phyloP scores from a whole-genome alignment of 2,113 vertebrate genomes.

The Notarius quadriscutis region DNA sequence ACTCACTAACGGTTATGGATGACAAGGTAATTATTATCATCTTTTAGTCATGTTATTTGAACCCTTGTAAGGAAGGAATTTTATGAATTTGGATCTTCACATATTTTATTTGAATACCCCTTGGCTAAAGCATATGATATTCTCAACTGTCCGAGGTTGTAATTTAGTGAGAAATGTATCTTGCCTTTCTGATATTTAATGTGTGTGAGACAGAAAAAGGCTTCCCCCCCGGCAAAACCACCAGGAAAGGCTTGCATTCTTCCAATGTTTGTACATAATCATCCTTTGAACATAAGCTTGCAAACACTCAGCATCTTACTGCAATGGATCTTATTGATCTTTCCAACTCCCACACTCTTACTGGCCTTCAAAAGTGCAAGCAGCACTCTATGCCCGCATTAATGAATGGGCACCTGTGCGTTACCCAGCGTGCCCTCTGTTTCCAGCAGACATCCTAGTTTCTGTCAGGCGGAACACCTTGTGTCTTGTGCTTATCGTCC shows the following conservation, averaged over 20 bases:
- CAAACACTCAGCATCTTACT: constrained; percentile 15
- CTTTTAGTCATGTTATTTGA: not conserved
- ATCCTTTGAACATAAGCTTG: not conserved
- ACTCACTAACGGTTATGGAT: not conserved
- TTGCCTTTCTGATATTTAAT: not conserved
- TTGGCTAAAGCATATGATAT: constrained; percentile 17
- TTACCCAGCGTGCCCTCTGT: constrained; percentile 1
- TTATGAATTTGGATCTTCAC: not conserved
- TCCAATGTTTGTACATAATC: not conserved
- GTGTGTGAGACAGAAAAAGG: not conserved
- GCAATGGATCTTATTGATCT: constrained; percentile 29
- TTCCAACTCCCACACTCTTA: constrained; percentile 28
- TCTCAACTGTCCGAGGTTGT: not conserved
- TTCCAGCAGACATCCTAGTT: constrained; percentile 9
- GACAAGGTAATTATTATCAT: not conserved
- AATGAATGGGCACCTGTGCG: constrained; percentile 44
- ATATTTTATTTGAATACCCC: not conserved
- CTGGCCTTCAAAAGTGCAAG: constrained; percentile 22
- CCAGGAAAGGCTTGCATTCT: not conserved
- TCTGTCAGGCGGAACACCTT: constrained; percentile 44
- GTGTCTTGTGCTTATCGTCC: constrained; percentile 66
- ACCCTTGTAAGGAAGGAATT: not conserved
- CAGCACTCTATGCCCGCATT: constrained; percentile 5
- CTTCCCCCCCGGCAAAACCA: not conserved
- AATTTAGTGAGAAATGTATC: not conserved